Evolutionary conservation across 2,797 vertebrate genomes (phyloP), one percentile per base, ranked within the genome.

Genomic region (Coilia nasus): DNA sequence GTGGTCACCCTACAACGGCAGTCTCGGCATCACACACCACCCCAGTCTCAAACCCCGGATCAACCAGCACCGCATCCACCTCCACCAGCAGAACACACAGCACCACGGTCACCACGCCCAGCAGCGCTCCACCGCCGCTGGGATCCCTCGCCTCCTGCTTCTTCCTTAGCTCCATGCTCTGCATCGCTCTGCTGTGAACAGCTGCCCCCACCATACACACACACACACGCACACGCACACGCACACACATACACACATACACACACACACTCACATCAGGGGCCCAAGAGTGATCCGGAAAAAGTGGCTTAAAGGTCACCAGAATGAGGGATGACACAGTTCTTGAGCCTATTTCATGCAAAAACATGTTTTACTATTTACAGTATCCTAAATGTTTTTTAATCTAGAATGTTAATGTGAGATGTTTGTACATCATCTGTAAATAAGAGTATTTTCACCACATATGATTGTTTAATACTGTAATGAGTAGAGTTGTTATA

Each of bases 381-480:
- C 23, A 28, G 25, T 62, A 60, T 60, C 17, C n/a, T 60, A 21
- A 60, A 9, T 67, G 3, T 11, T 67, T 31, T 28, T 28, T 17
- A 57, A 17, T 4, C n/a, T 64, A 25, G 6, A 28, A 31, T 67
- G 25, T 28, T 67, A 28, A 15, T 28, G 25, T 64, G 62, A 28
- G n/a, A 28, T 67, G 25, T 67, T 64, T 28, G 25, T 67, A 31
- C 62, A 67, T 67, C 25, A 15, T 31, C 23, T 67, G 62, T 67
- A 67, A 67, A 67, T 67, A 67, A 67, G 62, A 67, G 23, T 67
- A 67, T 67, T 67, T 64, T 64, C n/a, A 25, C n/a, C 60, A 64
- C 11, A 23, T 7, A 62, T 25, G 7, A 64, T 25, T 25, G n/a
- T 19, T 57, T 10, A 31, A 67, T 25, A 23, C 11, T n/a, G n/a